Evolutionary conservation across 2,888 invertebrate species (phyloP), one percentile per base, ranked within the genome.

Genomic region (Ennomos erosarius): DNA sequence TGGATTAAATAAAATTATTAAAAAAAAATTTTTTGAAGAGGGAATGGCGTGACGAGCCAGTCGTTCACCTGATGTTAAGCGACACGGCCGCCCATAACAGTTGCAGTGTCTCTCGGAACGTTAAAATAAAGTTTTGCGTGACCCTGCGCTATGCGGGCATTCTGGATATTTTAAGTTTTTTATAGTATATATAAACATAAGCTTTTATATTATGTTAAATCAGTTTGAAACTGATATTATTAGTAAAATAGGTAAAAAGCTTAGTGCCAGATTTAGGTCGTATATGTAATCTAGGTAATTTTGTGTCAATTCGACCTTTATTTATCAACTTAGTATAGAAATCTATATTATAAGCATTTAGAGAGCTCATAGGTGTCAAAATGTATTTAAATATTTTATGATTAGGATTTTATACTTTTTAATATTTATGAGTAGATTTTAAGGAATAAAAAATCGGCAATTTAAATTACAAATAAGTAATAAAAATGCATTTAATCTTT

Each of bases 201-300:
- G 16, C 3, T 16, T 16, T 16, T 16, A 16, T 16, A 16, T 16
- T 16, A 2, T 2, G 16, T 46, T 47, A 75, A 26, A 40, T 55
- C 45, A 52, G 73, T 74, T 70, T 43, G 55, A 69, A 75, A 76
- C 73, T 68, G 70, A 64, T 67, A 66, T n/a, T 64, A 62, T 62
- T 62, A 26, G 9, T 39, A 12, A 48, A 12, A 10, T 46, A 49
- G 33, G 10, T 39, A 1, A 26, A 48, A 67, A 55, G 69, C 55
- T 64, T 74, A 71, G 70, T 69, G 72, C 71, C 69, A 74, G 67
- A 66, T 36, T 42, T 68, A 66, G 16, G 36, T 39, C 10, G 10
- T 45, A 37, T 26, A 26, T 16, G 16, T 26, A 12, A 10, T 10
- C 35, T 36, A 42, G 11, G 16, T 48, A 34, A 44, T 11, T 10